These are phyloP conservation scores for Neomorphus geoffroyi DNA, from an alignment of 2,797 vertebrate genomes.

Conservation along the genomic window DNA sequence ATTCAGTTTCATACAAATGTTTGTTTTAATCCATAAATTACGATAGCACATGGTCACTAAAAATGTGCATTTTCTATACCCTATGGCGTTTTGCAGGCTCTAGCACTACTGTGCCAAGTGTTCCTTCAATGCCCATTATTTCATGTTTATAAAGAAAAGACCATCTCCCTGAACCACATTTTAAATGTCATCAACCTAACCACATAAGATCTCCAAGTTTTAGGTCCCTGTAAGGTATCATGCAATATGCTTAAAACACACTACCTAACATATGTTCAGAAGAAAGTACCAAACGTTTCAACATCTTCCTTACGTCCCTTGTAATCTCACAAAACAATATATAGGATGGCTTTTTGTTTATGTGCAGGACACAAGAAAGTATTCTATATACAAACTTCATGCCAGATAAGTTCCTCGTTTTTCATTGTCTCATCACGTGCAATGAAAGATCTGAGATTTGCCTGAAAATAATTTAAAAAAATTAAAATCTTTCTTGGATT, in stretches of 20 bases:
- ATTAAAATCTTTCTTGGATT: background rate
- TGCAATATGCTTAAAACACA: background rate
- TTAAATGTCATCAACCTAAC: too few species aligned
- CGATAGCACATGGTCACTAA: background rate
- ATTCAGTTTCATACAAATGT: background rate
- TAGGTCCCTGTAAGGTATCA: background rate
- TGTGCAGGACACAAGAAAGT: background rate
- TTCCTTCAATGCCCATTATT: background rate
- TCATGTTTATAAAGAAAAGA: background rate
- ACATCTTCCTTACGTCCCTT: background rate
- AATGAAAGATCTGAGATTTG: background rate
- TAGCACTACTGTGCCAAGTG: background rate
- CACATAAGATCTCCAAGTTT: background rate
- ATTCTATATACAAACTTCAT: background rate
- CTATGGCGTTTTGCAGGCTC: background rate
- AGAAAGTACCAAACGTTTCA: background rate
- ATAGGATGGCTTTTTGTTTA: background rate
- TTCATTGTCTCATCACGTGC: accelerated
- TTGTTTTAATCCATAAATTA: background rate
- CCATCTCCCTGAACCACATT: background rate
- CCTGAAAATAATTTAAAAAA: background rate
- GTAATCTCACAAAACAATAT: background rate
- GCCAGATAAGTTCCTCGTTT: background rate
- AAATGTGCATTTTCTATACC: background rate
- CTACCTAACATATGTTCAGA: background rate